Percentiles rank a stretch among this genome's conserved stretches.
Conservation (phyloP, 2,113 vertebrate species). For the Malurus elegans region DNA sequence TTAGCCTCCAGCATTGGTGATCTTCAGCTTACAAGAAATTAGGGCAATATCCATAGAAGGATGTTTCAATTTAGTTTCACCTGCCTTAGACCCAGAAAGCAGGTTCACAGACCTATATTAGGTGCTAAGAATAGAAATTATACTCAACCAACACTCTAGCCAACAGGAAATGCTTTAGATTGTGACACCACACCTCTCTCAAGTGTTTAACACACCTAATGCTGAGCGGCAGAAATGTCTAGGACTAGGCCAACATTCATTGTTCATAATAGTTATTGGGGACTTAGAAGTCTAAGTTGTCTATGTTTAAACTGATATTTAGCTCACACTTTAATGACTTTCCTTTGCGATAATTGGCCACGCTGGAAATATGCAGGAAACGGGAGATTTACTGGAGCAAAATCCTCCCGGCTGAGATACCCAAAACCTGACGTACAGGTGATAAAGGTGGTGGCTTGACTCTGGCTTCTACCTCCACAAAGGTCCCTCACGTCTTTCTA, state of each 20-base stretch:
- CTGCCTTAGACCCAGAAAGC: not conserved
- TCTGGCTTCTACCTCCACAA: not conserved
- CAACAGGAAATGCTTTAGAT: not conserved
- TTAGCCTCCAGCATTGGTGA: not conserved
- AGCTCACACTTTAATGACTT: not conserved
- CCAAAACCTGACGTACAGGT: not conserved
- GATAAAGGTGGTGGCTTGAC: not conserved
- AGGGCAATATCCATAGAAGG: conserved; percentile 51
- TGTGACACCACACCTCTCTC: not conserved
- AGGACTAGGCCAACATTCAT: not conserved
- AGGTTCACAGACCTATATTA: conserved; percentile 13
- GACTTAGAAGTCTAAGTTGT: not conserved
- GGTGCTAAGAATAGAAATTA: conserved; percentile 11
- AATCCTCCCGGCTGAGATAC: not conserved
- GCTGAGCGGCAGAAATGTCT: not conserved
- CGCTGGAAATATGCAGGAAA: not conserved
- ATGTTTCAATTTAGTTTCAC: conserved; percentile 27
- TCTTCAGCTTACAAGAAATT: conserved; percentile 11
- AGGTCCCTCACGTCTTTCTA: not conserved
- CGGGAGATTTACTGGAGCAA: not conserved
- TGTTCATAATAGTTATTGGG: accelerated
- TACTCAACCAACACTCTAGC: not conserved
- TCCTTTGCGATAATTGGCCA: not conserved
- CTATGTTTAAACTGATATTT: not conserved
- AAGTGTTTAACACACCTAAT: not conserved